Evolutionary conservation across 2,113 vertebrate species (phyloP).

Genomic region (Heterocephalus glaber): DNA sequence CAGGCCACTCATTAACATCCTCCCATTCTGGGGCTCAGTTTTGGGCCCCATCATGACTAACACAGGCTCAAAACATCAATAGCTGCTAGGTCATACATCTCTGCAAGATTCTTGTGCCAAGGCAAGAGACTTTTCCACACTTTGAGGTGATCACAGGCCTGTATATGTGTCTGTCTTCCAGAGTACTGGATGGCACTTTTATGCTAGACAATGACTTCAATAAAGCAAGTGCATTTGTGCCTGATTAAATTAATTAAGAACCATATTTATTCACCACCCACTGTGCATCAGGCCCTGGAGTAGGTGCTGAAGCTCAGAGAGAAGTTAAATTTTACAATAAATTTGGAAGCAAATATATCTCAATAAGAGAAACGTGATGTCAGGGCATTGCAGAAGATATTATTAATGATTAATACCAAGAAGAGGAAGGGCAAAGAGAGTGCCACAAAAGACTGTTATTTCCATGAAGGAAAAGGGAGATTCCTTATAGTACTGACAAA

Average conservation of each 20-base stretch:
- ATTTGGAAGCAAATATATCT: background rate
- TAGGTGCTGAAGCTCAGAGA: background rate
- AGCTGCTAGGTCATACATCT: background rate
- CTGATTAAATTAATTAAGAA: background rate
- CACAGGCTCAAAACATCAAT: background rate
- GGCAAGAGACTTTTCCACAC: background rate
- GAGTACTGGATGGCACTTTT: background rate
- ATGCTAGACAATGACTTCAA: constrained; percentile 4
- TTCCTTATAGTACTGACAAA: background rate
- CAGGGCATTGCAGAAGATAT: background rate
- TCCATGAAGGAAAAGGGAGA: background rate
- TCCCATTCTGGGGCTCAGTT: constrained; percentile 37
- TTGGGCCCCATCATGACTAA: background rate
- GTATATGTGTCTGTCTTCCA: background rate
- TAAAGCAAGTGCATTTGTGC: background rate
- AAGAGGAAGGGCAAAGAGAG: background rate
- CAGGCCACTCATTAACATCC: constrained; percentile 52
- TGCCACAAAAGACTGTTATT: background rate
- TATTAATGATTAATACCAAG: background rate
- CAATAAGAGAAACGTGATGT: background rate
- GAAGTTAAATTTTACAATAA: background rate
- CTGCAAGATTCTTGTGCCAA: background rate
- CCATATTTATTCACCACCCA: background rate
- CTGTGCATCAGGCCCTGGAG: background rate
- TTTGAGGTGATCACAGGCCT: background rate